phyloP scores from a whole-genome alignment of 2,888 invertebrate species.

The Pilophorus perplexus region DNA sequence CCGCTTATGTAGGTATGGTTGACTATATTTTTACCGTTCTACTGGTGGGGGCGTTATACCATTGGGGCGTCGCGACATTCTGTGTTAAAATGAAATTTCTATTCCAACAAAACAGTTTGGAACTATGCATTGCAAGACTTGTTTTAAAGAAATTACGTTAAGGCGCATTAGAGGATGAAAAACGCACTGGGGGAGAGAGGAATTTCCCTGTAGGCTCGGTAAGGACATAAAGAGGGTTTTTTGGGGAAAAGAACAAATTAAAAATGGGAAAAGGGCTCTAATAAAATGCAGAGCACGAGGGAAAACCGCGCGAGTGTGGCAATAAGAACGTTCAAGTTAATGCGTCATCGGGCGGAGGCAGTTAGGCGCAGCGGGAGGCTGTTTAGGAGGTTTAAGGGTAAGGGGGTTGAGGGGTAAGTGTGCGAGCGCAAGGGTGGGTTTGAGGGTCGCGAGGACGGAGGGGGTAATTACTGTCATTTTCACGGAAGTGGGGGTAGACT shows the following conservation, averaged over 20 bases:
- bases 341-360: constrained; percentile 29
- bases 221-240: neutral
- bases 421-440: neutral
- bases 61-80: too few relatives aligned
- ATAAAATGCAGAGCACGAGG: constrained; percentile 28
- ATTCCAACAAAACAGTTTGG: neutral
- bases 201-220: neutral
- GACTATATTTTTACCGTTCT: too few relatives aligned
- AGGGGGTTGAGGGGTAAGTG: too few relatives aligned
- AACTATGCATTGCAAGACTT: neutral
- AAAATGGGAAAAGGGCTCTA: neutral
- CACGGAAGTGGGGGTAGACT: neutral
- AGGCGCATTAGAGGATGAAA: neutral
- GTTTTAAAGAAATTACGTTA: neutral
- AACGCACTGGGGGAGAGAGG: neutral
- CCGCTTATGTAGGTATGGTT: too few relatives aligned
- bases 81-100: too few relatives aligned
- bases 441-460: neutral
- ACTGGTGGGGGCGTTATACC: too few relatives aligned
- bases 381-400: constrained; percentile 12
- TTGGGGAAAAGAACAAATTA: constrained; percentile 12
- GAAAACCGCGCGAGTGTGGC: constrained; percentile 18
- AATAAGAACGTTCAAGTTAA: constrained; percentile 23
- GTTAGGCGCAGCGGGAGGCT: constrained; percentile 26
- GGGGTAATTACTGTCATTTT: constrained; percentile 29